phyloP scores from a whole-genome alignment of 2,113 vertebrate genomes.

The Clinocottus analis region DNA sequence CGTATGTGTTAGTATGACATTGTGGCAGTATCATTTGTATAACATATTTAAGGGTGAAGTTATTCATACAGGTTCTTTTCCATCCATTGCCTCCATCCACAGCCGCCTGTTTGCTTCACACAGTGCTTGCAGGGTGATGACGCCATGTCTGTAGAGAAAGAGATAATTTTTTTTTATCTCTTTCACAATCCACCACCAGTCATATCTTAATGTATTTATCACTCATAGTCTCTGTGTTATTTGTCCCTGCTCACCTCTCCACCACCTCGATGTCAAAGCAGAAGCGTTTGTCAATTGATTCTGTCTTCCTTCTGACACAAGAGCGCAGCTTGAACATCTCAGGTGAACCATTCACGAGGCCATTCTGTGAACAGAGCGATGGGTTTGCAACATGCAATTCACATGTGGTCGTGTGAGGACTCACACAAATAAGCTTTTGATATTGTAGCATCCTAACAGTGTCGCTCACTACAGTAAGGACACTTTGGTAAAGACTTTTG shows the following conservation, averaged over 20 bases:
- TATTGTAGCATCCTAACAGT: neutral
- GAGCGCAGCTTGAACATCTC: constrained; percentile 95
- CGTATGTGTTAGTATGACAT: neutral
- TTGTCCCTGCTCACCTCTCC: constrained; percentile 86
- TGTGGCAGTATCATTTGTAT: neutral
- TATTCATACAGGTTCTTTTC: constrained; percentile 92
- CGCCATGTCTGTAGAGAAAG: constrained; percentile 87
- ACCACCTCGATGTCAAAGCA: constrained; percentile 98
- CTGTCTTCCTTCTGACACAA: constrained; percentile 95
- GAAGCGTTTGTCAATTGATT: constrained; percentile 98
- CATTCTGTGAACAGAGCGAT: constrained; percentile 82
- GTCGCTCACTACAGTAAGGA: no score
- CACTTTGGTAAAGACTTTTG: no score
- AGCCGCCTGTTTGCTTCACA: constrained; percentile 95
- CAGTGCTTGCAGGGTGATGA: constrained; percentile 94
- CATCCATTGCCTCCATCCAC: constrained; percentile 99
- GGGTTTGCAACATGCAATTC: neutral
- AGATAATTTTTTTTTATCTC: neutral
- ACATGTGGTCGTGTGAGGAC: neutral
- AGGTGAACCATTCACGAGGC: constrained; percentile 83
- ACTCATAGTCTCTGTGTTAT: neutral
- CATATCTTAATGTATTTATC: neutral
- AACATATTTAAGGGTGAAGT: neutral
- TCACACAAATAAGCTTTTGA: constrained; percentile 7
- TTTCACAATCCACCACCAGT: neutral